A percentile compares a stretch with the other conserved stretches of the same genome.
Conservation (phyloP, 2,113 vertebrate genomes). For the Anser brachyrhynchus region DNA sequence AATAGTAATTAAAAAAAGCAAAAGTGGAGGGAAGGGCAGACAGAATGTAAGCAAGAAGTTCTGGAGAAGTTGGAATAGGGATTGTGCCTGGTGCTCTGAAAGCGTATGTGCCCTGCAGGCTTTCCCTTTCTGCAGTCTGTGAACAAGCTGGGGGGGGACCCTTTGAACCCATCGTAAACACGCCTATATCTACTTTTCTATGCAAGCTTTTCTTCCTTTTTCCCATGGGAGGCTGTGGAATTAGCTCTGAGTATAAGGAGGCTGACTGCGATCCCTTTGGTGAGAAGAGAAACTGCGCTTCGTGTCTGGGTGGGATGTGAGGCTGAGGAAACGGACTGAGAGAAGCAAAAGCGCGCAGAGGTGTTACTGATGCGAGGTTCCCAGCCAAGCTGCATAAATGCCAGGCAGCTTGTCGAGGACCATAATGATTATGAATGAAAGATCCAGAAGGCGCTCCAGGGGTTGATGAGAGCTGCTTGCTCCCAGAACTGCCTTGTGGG, state of each 20-base stretch:
- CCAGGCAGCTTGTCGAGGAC: not conserved
- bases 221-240: not conserved
- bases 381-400: not conserved
- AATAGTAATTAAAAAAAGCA: too few species aligned
- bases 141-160: not conserved
- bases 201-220: not conserved
- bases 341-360: not conserved
- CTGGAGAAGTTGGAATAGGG: not conserved
- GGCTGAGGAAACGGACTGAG: not conserved
- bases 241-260: not conserved
- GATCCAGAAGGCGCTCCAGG: not conserved
- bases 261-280: not conserved
- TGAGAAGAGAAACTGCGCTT: not conserved
- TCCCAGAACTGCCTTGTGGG: not conserved
- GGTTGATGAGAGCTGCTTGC: not conserved
- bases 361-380: not conserved
- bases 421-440: not conserved
- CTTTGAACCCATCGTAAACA: not conserved
- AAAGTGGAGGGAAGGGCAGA: too few species aligned
- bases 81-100: not conserved
- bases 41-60: not conserved
- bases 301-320: not conserved
- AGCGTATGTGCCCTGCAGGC: not conserved
- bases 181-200: not conserved
- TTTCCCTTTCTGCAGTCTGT: not conserved